Conservation (phyloP, 2,797 vertebrate genomes). For the Serranus cabrilla region DNA sequence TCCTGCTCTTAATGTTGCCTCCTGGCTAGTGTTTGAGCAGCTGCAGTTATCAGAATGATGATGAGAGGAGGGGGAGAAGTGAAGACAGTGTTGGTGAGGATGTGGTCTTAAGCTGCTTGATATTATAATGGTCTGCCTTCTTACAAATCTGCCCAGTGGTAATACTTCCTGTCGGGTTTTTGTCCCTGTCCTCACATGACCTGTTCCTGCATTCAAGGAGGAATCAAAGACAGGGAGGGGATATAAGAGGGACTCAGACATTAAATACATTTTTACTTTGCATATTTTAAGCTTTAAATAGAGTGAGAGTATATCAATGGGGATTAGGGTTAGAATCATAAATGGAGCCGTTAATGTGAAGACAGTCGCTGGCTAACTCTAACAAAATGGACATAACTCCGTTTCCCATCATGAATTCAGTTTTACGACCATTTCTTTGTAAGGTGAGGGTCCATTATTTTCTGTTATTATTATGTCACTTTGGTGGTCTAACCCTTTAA, state of each 20-base stretch:
- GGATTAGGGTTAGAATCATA: background rate
- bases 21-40: background rate
- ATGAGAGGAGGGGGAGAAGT: background rate
- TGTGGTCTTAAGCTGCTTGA: background rate
- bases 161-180: slow-evolving; percentile 10
- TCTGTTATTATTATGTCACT: no score
- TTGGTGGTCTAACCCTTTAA: no score
- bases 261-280: background rate
- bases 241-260: background rate
- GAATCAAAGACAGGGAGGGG: background rate
- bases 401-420: background rate
- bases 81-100: background rate
- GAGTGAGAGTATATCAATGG: background rate
- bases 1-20: slow-evolving; percentile 17
- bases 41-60: slow-evolving; percentile 1
- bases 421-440: no score
- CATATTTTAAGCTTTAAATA: slow-evolving; percentile 5
- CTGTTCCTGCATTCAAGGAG: slow-evolving; percentile 2
- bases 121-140: slow-evolving; percentile 16
- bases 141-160: slow-evolving; percentile 10
- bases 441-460: no score
- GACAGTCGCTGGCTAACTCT: background rate
- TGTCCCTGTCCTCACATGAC: slow-evolving; percentile 7
- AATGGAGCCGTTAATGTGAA: background rate
- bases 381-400: background rate